Evolutionary conservation across 2,888 invertebrate species (phyloP), one percentile per base, ranked within the genome.

Genomic region (Andrena hattorfiana): DNA sequence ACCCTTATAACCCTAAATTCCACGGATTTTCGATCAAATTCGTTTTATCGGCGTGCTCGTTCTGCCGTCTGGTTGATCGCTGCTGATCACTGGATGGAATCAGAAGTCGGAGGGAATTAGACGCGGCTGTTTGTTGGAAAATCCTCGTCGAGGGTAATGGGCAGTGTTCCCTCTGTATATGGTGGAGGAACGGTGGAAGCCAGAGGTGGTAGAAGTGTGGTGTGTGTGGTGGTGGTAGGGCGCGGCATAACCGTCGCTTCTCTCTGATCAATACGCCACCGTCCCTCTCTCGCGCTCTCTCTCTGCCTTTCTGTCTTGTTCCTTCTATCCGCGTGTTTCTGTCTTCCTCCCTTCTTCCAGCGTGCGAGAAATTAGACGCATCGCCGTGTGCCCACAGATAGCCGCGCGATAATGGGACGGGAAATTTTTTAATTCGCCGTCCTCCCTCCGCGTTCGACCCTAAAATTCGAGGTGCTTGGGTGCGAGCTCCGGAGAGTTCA

Each of bases 221-320:
- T 79, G 89, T 79, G 89, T 90, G 89, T 91, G 88, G 91, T 92
- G 91, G 91, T 92, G 91, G 93, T 92, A 93, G 93, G 93, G 93
- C 91, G 93, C 93, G 93, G 93, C 93, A 93, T 92, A 92, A 91
- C 92, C 91, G 91, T 91, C 90, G 92, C 92, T 92, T 92, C 91
- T 92, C 91, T 91, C 92, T 93, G 93, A 93, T 93, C 93, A 93
- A 94, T 93, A 94, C 93, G 87, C 92, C 91, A 90, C 91, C 90
- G 89, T 89, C 89, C 90, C 87, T 90, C 90, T 91, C 90, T 87
- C 87, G 79, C 86, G 81, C 86, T 87, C 88, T 79, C 42, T 42
- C 74, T 81, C 78, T 71, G 72, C 85, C 81, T 64, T 72, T 68
- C 81, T 56, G 67, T 74, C 79, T 77, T 70, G 73, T 81, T 83